Evolutionary conservation across 2,113 vertebrate genomes (phyloP).

Genomic region (Aphelocoma coerulescens): DNA sequence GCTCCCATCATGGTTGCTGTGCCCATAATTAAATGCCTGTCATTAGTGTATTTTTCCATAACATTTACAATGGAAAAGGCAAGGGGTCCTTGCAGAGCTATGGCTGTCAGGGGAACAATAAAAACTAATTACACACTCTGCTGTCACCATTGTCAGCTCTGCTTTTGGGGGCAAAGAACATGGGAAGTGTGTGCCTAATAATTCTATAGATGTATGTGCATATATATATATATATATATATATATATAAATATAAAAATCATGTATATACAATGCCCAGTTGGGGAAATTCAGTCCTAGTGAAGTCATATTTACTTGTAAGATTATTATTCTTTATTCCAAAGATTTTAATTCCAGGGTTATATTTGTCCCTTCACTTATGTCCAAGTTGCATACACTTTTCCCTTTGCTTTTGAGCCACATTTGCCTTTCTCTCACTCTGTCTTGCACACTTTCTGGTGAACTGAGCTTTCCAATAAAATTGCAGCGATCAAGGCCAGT

Average conservation of each 20-base stretch:
- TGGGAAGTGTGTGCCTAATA: conserved; percentile 20
- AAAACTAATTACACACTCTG: conserved; percentile 75
- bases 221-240: background rate
- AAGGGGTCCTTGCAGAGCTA: conserved; percentile 66
- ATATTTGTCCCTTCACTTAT: background rate
- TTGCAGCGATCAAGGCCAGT: background rate
- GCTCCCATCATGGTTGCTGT: conserved; percentile 50
- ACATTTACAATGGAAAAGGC: conserved; percentile 71
- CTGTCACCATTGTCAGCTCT: conserved; percentile 63
- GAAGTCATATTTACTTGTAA: conserved; percentile 3
- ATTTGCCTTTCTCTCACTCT: background rate
- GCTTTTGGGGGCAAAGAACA: conserved; percentile 59
- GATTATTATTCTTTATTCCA: conserved; percentile 7
- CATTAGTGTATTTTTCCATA: conserved; percentile 73
- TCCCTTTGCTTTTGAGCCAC: background rate
- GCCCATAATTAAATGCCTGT: conserved; percentile 73
- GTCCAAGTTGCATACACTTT: background rate
- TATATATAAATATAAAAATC: background rate
- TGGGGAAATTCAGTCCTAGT: background rate
- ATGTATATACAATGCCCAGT: background rate
- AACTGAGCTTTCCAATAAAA: background rate
- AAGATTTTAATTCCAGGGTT: background rate
- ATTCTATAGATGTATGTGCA: background rate
- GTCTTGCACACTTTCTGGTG: background rate
- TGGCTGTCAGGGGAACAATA: conserved; percentile 76